A percentile compares a stretch with the other conserved stretches of the same genome.
Evolutionary conservation across 23 tunicate genomes (phyloP).

Genomic region (Ascidia mentula): DNA sequence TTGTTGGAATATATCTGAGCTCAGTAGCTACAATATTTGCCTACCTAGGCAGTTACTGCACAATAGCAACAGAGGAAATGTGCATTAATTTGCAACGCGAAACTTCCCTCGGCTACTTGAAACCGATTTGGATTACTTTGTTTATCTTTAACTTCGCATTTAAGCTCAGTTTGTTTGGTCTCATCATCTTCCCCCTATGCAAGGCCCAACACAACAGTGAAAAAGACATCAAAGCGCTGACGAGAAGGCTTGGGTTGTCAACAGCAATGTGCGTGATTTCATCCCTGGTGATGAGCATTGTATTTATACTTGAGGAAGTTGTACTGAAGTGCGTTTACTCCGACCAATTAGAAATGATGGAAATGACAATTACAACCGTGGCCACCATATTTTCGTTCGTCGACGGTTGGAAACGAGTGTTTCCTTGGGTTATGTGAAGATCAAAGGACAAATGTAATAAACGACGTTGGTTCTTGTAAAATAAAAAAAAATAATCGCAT

Average conservation of each 20-base stretch:
- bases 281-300: background rate
- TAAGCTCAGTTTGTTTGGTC: background rate
- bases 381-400: background rate
- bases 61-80: background rate
- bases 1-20: background rate
- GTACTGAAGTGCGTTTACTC: background rate
- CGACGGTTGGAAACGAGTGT: background rate
- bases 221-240: background rate
- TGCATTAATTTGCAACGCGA: background rate
- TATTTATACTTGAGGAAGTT: background rate
- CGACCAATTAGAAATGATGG: background rate
- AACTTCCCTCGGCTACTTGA: background rate
- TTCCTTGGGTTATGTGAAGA: no score
- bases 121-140: background rate
- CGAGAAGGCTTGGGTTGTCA: background rate
- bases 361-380: background rate
- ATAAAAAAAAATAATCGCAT: no score
- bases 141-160: no score
- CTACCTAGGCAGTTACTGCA: background rate
- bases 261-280: background rate
- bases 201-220: background rate
- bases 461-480: no score
- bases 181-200: background rate
- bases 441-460: no score
- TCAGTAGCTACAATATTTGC: background rate